These are phyloP conservation scores for Entomyzon cyanotis DNA, from an alignment of 2,113 vertebrate species.

Conservation along the genomic window DNA sequence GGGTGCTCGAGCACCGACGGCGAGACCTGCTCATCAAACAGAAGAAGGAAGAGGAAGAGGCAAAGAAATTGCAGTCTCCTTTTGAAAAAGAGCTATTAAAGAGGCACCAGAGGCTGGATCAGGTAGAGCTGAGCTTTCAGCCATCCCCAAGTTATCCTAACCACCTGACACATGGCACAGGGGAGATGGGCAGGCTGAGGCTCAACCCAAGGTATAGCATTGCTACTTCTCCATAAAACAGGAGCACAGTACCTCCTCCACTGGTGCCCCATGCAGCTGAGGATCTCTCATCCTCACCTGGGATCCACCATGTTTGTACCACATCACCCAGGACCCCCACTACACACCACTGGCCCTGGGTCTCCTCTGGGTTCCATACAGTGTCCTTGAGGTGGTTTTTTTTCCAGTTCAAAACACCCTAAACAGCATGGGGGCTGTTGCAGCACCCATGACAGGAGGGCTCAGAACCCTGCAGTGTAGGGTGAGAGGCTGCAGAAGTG, in stretches of 20 bases:
- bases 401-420: neutral
- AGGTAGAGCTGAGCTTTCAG: slow-evolving; percentile 73
- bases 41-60: slow-evolving; percentile 88
- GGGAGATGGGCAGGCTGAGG: neutral
- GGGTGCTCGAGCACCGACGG: slow-evolving; percentile 89
- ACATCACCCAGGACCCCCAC: neutral
- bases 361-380: neutral
- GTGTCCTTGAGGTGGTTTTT: neutral
- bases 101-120: slow-evolving; percentile 88
- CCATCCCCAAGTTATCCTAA: neutral
- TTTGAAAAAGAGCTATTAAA: slow-evolving; percentile 91
- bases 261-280: neutral
- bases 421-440: neutral
- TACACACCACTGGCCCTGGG: neutral
- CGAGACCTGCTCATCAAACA: slow-evolving; percentile 88
- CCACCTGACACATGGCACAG: accelerated
- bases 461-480: neutral
- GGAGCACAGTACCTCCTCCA: neutral
- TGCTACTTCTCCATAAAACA: neutral
- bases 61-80: slow-evolving; percentile 86
- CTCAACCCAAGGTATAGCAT: neutral
- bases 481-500: neutral
- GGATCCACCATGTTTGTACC: neutral
- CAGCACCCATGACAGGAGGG: neutral
- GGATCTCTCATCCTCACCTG: neutral